Conservation (phyloP, 2,888 invertebrate genomes). For the Galeruca laticollis region DNA sequence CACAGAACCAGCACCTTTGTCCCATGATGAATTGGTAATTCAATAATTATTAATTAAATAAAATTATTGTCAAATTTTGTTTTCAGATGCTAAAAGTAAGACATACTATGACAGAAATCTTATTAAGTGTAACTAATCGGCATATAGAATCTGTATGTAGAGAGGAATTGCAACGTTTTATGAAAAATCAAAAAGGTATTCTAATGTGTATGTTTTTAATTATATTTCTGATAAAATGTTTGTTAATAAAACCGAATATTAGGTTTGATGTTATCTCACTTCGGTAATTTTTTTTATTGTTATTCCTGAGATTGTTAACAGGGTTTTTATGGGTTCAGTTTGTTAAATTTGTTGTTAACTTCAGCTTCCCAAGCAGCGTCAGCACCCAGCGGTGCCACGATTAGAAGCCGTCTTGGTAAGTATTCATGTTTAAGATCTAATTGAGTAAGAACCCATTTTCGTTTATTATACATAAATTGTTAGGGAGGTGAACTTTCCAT, state of each 20-base stretch:
- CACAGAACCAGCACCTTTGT: constrained; percentile 54
- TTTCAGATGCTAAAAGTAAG: constrained; percentile 89
- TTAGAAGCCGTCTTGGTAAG: constrained; percentile 93
- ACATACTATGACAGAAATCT: constrained; percentile 90
- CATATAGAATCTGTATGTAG: constrained; percentile 87
- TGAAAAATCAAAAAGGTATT: constrained; percentile 81
- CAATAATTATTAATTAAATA: not conserved
- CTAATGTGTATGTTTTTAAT: constrained; percentile 57
- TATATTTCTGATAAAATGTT: constrained; percentile 12
- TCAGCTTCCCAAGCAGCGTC: constrained; percentile 66
- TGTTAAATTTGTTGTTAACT: constrained; percentile 65
- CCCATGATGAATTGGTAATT: constrained; percentile 73
- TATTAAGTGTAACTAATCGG: constrained; percentile 93
- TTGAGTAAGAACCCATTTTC: constrained; percentile 6
- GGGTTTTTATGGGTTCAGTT: constrained; percentile 61
- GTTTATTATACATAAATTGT: constrained; percentile 24
- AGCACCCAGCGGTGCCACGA: constrained; percentile 76
- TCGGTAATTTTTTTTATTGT: constrained; percentile 35
- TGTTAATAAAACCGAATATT: constrained; percentile 28
- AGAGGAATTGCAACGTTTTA: constrained; percentile 85
- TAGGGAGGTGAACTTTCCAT: not conserved
- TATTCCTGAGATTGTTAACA: constrained; percentile 62
- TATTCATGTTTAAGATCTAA: constrained; percentile 60
- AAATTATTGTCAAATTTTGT: not conserved
- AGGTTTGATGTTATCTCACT: constrained; percentile 4